Base-by-base conservation (phyloP, 2,888 invertebrate species). In the Hesperia comma region DNA sequence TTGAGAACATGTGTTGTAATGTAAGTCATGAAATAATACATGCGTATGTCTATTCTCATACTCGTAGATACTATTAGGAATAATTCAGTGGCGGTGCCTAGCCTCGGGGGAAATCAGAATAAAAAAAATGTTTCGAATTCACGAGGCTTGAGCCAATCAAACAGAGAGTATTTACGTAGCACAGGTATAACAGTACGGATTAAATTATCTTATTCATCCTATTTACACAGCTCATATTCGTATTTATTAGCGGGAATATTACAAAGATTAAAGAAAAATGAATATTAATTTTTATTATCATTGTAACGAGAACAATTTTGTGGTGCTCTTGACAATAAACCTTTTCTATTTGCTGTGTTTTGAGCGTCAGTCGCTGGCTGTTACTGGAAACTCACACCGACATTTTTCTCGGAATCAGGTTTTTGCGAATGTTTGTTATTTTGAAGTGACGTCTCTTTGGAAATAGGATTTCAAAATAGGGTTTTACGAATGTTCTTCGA, bases 101-200 rank as follows among this genome's bases (percentile, higher is more conserved):
- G 17, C 55, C 68, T 63, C 43, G 17, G 41, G 70, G 69, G 69
- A 71, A 74, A 74, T 72, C 63, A 67, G 72, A 69, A 71, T 72
- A 69, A 71, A 46, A 70, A n/a, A 71, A 61, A 70, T 64, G 49
- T 55, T 19, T 15, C 15, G 55, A 63, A 54, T 61, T 63, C 74
- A 41, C 32, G 70, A 53, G 68, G 61, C 62, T 63, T 70, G 64
- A 63, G 63, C 61, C 61, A 55, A 57, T 57, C 56, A 64, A 61
- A 61, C 46, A 66, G 55, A 43, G 61, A 53, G 19, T 63, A 43
- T 61, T 56, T 63, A 33, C 49, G 46, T 14, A 56, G 41, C 33
- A 10, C 17, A 17, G 51, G 14, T 51, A 51, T 49, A 19, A 17
- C 21, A 14, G 12, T 6, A n/a, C 51, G 15, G 43, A 46, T 7